These are phyloP conservation scores for Meandrusa payeni DNA, from an alignment of 2,888 invertebrate genomes.

Conservation along the genomic window DNA sequence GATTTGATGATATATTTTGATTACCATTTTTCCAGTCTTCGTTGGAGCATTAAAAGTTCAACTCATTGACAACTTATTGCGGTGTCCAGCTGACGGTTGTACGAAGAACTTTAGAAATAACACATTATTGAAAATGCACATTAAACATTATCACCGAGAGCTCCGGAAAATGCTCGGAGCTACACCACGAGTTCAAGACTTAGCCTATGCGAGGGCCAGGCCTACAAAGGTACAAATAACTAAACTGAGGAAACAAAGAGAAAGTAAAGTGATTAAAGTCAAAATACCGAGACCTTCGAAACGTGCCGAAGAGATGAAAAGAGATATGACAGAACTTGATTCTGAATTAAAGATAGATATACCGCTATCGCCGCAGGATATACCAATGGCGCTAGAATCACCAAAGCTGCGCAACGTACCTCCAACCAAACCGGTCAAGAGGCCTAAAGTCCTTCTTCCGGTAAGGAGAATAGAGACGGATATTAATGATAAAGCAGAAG, in stretches of 20 bases:
- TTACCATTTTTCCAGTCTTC: slow-evolving; percentile 52
- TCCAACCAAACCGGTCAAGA: slow-evolving; percentile 53
- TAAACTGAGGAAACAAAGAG: slow-evolving; percentile 33
- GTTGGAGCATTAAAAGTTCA: slow-evolving; percentile 83
- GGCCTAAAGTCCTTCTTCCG: slow-evolving; percentile 62
- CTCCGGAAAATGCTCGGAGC: slow-evolving; percentile 86
- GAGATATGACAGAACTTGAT: slow-evolving; percentile 31
- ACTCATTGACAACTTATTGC: slow-evolving; percentile 84
- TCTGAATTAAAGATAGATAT: slow-evolving; percentile 34
- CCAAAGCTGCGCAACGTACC: slow-evolving; percentile 63
- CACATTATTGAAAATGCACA: slow-evolving; percentile 94
- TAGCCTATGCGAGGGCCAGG: slow-evolving; percentile 89
- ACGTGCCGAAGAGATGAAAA: slow-evolving; percentile 46
- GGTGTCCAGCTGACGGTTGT: slow-evolving; percentile 91
- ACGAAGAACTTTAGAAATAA: slow-evolving; percentile 95
- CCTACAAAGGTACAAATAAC: slow-evolving; percentile 38
- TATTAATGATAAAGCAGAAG: slow-evolving; percentile 29
- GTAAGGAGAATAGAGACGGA: slow-evolving; percentile 48
- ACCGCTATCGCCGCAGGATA: slow-evolving; percentile 30
- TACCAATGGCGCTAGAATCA: slow-evolving; percentile 52
- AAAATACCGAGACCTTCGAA: slow-evolving; percentile 55
- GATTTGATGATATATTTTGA: too few relatives aligned
- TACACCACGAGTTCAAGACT: slow-evolving; percentile 92
- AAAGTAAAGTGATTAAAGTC: slow-evolving; percentile 54
- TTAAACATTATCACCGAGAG: slow-evolving; percentile 96